These are phyloP conservation scores for Drosophila suzukii DNA, from an alignment of 1,140 invertebrate genomes.

Conservation along the genomic window DNA sequence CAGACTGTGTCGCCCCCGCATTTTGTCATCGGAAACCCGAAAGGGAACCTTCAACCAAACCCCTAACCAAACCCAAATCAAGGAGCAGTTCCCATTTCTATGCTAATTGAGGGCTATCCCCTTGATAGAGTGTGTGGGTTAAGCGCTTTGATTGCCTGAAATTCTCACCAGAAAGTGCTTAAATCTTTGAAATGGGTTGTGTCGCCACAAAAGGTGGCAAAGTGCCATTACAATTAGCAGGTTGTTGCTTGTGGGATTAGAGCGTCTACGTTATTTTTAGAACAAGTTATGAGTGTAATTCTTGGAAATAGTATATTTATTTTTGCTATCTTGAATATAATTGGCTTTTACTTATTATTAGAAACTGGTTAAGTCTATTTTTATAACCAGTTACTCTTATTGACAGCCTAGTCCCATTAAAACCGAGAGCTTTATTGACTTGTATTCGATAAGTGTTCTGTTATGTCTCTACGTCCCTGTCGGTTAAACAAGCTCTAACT, in stretches of 20 bases:
- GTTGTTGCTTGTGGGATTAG: background rate
- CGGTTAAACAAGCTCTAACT: slow-evolving; percentile 4
- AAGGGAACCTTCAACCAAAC: background rate
- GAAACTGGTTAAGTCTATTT: background rate
- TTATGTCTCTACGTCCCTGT: slow-evolving; percentile 7
- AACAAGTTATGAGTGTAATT: background rate
- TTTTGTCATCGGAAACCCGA: slow-evolving; percentile 5
- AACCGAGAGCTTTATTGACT: background rate
- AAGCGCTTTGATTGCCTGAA: slow-evolving; percentile 43
- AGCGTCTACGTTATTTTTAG: background rate
- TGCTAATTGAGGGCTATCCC: slow-evolving; percentile 67
- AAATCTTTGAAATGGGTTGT: slow-evolving; percentile 42
- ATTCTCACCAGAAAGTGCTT: slow-evolving; percentile 22
- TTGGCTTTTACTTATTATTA: too few relatives aligned
- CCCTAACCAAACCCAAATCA: slow-evolving; percentile 56
- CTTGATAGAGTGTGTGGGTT: slow-evolving; percentile 20
- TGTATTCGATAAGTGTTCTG: slow-evolving; percentile 20
- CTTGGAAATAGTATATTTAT: background rate
- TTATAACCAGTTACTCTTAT: background rate
- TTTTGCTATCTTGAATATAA: too few relatives aligned
- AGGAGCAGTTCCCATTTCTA: slow-evolving; percentile 68
- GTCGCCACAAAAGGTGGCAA: slow-evolving; percentile 4
- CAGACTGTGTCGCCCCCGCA: slow-evolving; percentile 12
- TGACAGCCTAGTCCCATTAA: background rate
- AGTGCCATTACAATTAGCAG: slow-evolving; percentile 33